These are phyloP conservation scores for Phorcus lineatus DNA, from an alignment of 2,888 invertebrate species.

Conservation along the genomic window DNA sequence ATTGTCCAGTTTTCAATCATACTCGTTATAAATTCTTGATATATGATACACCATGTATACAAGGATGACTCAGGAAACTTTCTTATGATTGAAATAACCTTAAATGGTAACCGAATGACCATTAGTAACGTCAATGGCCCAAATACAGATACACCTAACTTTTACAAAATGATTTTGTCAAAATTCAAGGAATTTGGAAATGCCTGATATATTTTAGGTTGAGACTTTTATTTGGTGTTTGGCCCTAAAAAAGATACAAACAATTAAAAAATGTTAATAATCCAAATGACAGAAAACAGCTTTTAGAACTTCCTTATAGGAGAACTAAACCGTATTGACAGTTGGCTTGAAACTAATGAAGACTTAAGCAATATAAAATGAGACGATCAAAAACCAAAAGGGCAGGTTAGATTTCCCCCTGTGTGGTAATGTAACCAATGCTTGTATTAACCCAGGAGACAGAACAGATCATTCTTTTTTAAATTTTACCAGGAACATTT, in stretches of 20 bases:
- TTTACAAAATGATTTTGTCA: background rate
- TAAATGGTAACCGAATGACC: background rate
- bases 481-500: background rate
- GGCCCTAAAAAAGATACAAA: too few species aligned
- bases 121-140: constrained; percentile 21
- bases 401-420: constrained; percentile 25
- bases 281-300: background rate
- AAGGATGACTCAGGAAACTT: background rate
- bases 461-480: constrained; percentile 22
- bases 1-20: too few species aligned
- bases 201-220: background rate
- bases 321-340: background rate
- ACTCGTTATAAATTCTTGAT: too few species aligned
- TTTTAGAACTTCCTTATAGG: background rate
- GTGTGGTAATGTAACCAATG: background rate
- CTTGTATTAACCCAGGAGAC: constrained; percentile 17
- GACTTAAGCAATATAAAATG: constrained; percentile 12
- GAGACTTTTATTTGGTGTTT: constrained; percentile 15
- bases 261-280: background rate
- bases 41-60: background rate
- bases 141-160: constrained; percentile 24
- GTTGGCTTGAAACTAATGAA: background rate
- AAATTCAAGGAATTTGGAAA: background rate
- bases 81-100: background rate
- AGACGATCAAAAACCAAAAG: constrained; percentile 4